Evolutionary conservation across 2,888 invertebrate species (phyloP).

Genomic region (Bruchidius siliquastri): DNA sequence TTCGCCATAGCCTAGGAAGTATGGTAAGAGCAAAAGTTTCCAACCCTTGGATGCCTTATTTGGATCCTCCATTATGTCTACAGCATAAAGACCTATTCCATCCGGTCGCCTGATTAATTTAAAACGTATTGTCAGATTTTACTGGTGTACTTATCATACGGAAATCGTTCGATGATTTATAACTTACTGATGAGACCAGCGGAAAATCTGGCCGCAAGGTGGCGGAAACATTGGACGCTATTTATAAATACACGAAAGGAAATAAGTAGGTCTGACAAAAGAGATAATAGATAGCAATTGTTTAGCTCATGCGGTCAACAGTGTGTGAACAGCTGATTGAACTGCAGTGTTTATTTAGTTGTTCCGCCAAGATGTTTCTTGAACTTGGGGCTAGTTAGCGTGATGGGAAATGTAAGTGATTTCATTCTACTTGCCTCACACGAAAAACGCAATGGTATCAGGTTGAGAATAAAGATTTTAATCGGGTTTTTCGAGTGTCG

Average conservation of each 20-base stretch:
- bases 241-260: not conserved
- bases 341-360: not conserved
- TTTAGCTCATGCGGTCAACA: not conserved
- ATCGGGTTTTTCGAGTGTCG: too few relatives aligned
- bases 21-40: too few relatives aligned
- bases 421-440: not conserved
- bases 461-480: too few relatives aligned
- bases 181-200: not conserved
- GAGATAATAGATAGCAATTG: not conserved
- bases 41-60: too few relatives aligned
- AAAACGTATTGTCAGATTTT: too few relatives aligned
- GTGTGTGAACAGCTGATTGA: not conserved
- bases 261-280: not conserved
- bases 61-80: too few relatives aligned
- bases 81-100: too few relatives aligned
- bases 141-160: not conserved
- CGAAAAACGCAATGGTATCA: too few relatives aligned
- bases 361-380: not conserved
- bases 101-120: too few relatives aligned
- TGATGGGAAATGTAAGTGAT: not conserved
- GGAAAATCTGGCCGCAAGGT: not conserved
- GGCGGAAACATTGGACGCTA: not conserved
- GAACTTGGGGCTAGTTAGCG: not conserved
- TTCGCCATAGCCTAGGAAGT: too few relatives aligned
- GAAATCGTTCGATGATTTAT: not conserved